Conservation (phyloP, 2,888 invertebrate species). For the Agapetus fuscipes region DNA sequence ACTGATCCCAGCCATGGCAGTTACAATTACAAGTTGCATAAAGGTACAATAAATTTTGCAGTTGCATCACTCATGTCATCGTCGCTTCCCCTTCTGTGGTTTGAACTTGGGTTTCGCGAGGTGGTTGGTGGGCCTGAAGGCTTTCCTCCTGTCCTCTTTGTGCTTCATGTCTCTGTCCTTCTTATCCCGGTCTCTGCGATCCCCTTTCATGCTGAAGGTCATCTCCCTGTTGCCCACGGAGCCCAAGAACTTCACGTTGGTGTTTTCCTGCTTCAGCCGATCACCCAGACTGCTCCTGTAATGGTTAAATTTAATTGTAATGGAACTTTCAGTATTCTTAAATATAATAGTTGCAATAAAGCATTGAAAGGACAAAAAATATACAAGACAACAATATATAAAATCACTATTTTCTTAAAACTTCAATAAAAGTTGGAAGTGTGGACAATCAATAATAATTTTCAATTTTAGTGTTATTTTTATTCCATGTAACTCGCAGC, state of each 20-base stretch:
- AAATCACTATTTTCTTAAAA: constrained; percentile 1
- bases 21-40: too few species aligned
- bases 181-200: constrained; percentile 43
- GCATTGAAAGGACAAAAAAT: constrained; percentile 21
- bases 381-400: constrained; percentile 11
- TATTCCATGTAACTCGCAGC: too few species aligned
- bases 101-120: constrained; percentile 15
- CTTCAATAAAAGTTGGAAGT: constrained; percentile 6
- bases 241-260: constrained; percentile 38
- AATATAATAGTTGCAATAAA: constrained; percentile 1
- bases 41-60: too few species aligned
- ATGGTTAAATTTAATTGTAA: constrained; percentile 17
- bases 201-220: constrained; percentile 58
- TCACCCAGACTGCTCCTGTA: constrained; percentile 64
- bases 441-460: too few species aligned
- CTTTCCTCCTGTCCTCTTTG: constrained; percentile 57
- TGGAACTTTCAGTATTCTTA: background rate
- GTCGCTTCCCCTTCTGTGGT: constrained; percentile 7
- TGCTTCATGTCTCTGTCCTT: constrained; percentile 56
- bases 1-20: too few species aligned
- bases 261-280: constrained; percentile 53
- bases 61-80: too few species aligned
- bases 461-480: too few species aligned
- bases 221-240: constrained; percentile 69
- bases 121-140: constrained; percentile 44